Evolutionary conservation across 92 coral and sea anemone species (phyloP).

Genomic region (Pocillopora grandis): DNA sequence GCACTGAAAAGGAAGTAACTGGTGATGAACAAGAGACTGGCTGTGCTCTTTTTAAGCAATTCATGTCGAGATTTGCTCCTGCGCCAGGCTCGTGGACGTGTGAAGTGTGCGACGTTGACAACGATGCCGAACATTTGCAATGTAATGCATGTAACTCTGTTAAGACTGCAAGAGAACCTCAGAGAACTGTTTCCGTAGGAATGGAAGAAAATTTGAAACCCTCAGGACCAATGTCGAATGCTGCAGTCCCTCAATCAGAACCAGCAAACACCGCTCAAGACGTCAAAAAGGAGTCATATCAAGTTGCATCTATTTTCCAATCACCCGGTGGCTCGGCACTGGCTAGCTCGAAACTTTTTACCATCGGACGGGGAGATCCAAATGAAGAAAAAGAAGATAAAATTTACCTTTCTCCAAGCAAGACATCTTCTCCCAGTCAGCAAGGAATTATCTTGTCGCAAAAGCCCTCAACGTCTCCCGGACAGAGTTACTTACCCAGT

Average conservation of each 20-base stretch:
- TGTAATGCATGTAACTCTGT: conserved; percentile 70
- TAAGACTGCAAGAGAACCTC: conserved; percentile 24
- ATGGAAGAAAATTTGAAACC: background rate
- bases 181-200: background rate
- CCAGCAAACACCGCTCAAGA: conserved; percentile 19
- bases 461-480: conserved; percentile 8
- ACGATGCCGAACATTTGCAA: conserved; percentile 13
- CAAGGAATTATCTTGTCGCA: conserved; percentile 24
- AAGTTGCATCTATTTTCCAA: too few relatives aligned
- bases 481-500: conserved; percentile 18
- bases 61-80: conserved; percentile 40
- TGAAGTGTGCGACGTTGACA: conserved; percentile 62
- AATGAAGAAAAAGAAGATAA: conserved; percentile 54
- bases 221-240: background rate
- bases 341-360: conserved; percentile 39
- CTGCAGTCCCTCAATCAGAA: conserved; percentile 2
- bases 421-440: conserved; percentile 58
- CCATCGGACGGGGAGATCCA: conserved; percentile 64
- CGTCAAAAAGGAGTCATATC: background rate
- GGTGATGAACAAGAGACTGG: conserved; percentile 9
- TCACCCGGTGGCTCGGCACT: too few relatives aligned
- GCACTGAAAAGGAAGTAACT: conserved; percentile 1
- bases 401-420: conserved; percentile 42
- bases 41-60: conserved; percentile 18
- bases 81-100: conserved; percentile 71